A percentile compares a stretch with the other conserved stretches of the same genome.
These are phyloP conservation scores for Protobothrops flavoviridis DNA, from an alignment of 2,113 vertebrate genomes.

Conservation along the genomic window DNA sequence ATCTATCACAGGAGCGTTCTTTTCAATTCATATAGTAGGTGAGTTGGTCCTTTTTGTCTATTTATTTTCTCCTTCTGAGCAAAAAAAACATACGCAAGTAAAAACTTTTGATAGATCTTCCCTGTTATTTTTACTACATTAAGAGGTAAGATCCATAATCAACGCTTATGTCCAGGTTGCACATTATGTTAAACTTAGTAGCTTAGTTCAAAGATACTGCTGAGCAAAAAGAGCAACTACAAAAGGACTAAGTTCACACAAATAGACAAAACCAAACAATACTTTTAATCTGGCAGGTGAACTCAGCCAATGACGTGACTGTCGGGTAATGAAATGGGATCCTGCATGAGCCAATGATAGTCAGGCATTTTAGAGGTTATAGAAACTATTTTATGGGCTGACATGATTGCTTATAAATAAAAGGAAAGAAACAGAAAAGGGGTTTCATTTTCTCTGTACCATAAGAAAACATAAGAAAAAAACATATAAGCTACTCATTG, in stretches of 20 bases:
- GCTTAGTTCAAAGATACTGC: neutral
- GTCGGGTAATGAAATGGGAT: neutral
- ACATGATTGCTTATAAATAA: neutral
- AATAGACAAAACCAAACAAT: neutral
- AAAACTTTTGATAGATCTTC: neutral
- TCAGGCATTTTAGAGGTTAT: neutral
- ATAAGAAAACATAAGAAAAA: neutral
- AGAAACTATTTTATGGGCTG: neutral
- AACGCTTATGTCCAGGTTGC: neutral
- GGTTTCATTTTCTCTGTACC: neutral
- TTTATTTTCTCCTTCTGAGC: neutral
- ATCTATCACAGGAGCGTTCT: slow-evolving; percentile 15
- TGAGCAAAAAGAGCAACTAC: neutral
- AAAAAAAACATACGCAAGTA: neutral
- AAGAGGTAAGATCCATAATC: neutral
- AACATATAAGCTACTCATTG: neutral
- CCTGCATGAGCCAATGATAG: neutral
- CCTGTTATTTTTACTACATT: neutral
- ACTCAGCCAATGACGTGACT: neutral
- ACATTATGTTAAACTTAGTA: neutral
- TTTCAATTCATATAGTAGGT: neutral
- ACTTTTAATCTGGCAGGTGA: neutral
- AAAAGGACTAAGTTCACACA: neutral
- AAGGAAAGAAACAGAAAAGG: neutral
- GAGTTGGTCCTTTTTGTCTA: neutral